Evolutionary conservation across 2,113 vertebrate genomes (phyloP).

Genomic region (Stictonetta naevosa): DNA sequence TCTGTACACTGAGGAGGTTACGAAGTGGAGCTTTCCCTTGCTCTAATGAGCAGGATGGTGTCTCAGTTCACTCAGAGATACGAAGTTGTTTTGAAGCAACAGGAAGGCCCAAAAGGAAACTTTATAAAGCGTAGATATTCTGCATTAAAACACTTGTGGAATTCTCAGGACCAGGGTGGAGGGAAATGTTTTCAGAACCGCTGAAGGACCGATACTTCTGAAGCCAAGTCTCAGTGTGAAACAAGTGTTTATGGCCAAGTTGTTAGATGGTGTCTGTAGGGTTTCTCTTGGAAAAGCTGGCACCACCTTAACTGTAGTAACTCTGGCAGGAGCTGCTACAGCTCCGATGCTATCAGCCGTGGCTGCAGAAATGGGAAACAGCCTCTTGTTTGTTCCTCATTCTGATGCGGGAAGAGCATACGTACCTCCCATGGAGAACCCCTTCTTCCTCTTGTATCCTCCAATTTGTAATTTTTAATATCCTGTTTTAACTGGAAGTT

Average conservation of each 20-base stretch:
- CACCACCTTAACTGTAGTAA: not conserved
- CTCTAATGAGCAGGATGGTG: not conserved
- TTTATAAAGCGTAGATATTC: not conserved
- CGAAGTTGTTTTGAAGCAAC: not conserved
- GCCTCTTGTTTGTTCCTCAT: constrained; percentile 46
- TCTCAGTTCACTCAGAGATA: not conserved
- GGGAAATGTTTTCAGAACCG: not conserved
- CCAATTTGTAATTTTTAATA: constrained; percentile 26
- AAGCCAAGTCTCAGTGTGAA: not conserved
- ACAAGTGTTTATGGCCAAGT: not conserved
- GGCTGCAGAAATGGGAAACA: constrained; percentile 34
- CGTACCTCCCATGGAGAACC: not conserved
- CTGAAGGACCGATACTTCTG: not conserved
- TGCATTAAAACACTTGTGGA: not conserved
- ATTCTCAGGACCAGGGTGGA: not conserved
- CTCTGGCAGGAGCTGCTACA: not conserved
- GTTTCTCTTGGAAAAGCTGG: not conserved
- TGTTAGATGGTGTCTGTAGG: not conserved
- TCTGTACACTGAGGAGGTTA: not conserved
- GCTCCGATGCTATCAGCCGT: not conserved
- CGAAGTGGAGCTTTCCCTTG: not conserved
- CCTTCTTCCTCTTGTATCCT: constrained; percentile 48
- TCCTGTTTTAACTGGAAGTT: constrained; percentile 37
- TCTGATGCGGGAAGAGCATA: not conserved
- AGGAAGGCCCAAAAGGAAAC: not conserved